Evolutionary conservation across 37 sponge, comb jelly and placozoan species (phyloP).

Genomic region (Theonella swinhoei): DNA sequence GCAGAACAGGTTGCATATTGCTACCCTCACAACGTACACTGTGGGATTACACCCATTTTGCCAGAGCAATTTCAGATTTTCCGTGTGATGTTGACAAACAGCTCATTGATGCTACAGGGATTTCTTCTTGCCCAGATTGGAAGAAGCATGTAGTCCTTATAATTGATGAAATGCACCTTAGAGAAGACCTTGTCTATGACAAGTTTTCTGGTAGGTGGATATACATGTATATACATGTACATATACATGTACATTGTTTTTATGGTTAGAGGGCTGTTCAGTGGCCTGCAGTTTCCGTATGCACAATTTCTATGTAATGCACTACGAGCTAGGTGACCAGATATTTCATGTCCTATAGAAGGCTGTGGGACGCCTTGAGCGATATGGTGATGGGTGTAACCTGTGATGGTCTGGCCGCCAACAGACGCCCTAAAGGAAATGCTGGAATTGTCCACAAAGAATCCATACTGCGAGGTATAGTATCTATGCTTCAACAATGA

Average conservation of each 20-base stretch:
- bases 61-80: constrained; percentile 41
- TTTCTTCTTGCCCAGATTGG: constrained; percentile 34
- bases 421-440: too few relatives aligned
- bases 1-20: constrained; percentile 13
- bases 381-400: too few relatives aligned
- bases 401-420: too few relatives aligned
- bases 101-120: constrained; percentile 33
- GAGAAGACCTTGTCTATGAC: constrained; percentile 58
- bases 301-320: too few relatives aligned
- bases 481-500: too few relatives aligned
- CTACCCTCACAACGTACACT: constrained; percentile 49
- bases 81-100: constrained; percentile 32
- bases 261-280: constrained; percentile 41
- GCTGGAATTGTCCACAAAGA: too few relatives aligned
- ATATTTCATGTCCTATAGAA: too few relatives aligned
- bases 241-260: too few relatives aligned
- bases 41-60: constrained; percentile 48
- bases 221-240: constrained; percentile 26
- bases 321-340: too few relatives aligned
- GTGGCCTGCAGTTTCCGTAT: not conserved
- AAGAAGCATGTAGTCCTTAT: constrained; percentile 46
- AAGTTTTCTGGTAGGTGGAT: constrained; percentile 52
- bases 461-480: too few relatives aligned
- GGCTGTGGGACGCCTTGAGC: too few relatives aligned
- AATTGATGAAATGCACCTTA: constrained; percentile 59